Evolutionary conservation across 2,888 invertebrate genomes (phyloP).

Genomic region (Oscheius sp.): DNA sequence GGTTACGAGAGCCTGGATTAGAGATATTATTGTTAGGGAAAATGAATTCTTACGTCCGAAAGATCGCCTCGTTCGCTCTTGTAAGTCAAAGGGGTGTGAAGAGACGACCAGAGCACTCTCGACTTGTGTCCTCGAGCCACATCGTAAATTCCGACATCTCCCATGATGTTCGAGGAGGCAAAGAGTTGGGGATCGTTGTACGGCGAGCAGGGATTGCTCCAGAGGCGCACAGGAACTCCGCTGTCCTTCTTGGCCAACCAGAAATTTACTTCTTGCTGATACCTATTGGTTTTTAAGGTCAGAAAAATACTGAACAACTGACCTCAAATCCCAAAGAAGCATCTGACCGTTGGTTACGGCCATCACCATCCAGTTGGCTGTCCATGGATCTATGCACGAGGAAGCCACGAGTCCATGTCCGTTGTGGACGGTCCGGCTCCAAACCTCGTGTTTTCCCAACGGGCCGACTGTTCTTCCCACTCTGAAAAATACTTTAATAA

Average conservation of each 20-base stretch:
- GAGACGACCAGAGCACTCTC: conserved; percentile 18
- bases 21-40: neutral
- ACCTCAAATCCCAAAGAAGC: conserved; percentile 67
- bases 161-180: conserved; percentile 41
- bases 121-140: conserved; percentile 1
- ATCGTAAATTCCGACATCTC: conserved; percentile 49
- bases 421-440: conserved; percentile 45
- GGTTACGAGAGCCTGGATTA: conserved; percentile 19
- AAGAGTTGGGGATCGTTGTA: conserved; percentile 41
- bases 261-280: conserved; percentile 24
- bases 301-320: neutral
- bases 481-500: neutral
- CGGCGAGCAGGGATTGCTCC: conserved; percentile 32
- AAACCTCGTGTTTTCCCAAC: conserved; percentile 49
- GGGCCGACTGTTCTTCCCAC: conserved; percentile 39
- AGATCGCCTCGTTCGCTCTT: conserved; percentile 6
- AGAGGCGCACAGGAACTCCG: conserved; percentile 22
- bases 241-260: neutral
- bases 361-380: conserved; percentile 67
- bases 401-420: conserved; percentile 57
- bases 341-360: conserved; percentile 55
- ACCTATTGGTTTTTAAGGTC: conserved; percentile 1
- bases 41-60: conserved; percentile 3
- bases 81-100: conserved; percentile 8
- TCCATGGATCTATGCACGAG: conserved; percentile 65